Base-by-base conservation (phyloP, 1,140 invertebrate species). In the Samia ricini region DNA sequence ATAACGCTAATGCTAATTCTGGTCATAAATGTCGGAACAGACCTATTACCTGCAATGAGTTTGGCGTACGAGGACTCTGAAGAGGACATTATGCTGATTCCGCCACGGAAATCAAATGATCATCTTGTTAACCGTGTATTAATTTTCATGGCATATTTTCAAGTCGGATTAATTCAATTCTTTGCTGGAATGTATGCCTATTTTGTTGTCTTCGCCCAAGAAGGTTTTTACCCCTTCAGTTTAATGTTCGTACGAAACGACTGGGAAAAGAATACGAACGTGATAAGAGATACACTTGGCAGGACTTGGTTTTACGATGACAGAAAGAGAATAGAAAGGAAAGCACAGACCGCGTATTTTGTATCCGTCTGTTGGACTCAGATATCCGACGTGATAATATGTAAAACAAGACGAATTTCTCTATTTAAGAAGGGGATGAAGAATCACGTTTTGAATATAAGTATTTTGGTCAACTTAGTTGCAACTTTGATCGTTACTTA, bases 21-120 rank as follows among this genome's bases (percentile, higher is more conserved):
- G 24, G 97, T 96, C 72, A 95, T 98, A 74, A 97, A 98, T 83
- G 93, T 98, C 63, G 96, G 97, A 52, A 98, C 97, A 21, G 97
- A 98, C 90, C 93, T 98, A 85, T 74, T 92, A 91, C 93, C 92
- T 12, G 96, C 96, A 57, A 97, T 98, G 87, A 97, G 96, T 66
- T 91, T 97, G 50, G 96, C 96, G 20, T 98, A 98, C 82, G 97
- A 98, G 92, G 92, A 94, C 71, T 94, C 96, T 4, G 96, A 98
- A 86, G 93, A 93, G 67, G 96, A 98, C 81, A 97, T 98, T 70
- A 98, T 98, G 96, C 94, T 94, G 19, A 92, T 96, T 66, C 93
- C 93, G 51, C 96, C 97, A 1, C 92, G 96, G 73, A 95, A 97
- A 85, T 79, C 92, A 12, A 92, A 91, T 7, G 96, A 98, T 80